These are phyloP conservation scores for Eulemur coronatus DNA, from an alignment of 2,797 vertebrate species.

Conservation along the genomic window DNA sequence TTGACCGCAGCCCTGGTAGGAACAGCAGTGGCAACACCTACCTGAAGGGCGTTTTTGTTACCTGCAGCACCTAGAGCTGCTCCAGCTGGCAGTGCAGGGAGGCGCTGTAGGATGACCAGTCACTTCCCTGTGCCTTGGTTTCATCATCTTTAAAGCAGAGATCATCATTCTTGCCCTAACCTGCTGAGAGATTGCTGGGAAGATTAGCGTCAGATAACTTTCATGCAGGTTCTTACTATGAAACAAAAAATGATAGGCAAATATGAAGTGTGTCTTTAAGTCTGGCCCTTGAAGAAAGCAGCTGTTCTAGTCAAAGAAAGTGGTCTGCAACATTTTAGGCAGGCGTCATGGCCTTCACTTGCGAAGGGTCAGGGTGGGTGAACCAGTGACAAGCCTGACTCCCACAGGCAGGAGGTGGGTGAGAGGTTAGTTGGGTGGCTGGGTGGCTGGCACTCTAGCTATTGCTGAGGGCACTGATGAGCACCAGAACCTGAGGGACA, in stretches of 20 bases:
- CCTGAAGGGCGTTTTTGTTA: not conserved
- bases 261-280: not conserved
- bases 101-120: not conserved
- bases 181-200: slow-evolving; percentile 44
- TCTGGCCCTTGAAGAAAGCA: not conserved
- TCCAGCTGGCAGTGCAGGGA: not conserved
- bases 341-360: not conserved
- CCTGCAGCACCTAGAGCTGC: not conserved
- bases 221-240: not conserved
- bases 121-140: not conserved
- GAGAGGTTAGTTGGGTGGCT: not conserved
- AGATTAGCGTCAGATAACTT: slow-evolving; percentile 9
- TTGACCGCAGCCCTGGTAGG: not conserved
- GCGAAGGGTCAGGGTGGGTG: not conserved
- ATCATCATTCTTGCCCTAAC: slow-evolving; percentile 33
- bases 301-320: not conserved
- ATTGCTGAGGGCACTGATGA: not conserved
- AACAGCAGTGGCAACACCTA: not conserved
- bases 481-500: rapidly evolving
- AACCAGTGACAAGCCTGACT: not conserved
- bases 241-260: not conserved
- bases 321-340: not conserved
- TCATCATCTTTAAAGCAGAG: slow-evolving; percentile 34
- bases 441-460: not conserved
- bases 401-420: not conserved